phyloP scores from a whole-genome alignment of 2,797 vertebrate species.

The Triplophysa yarkandensis region DNA sequence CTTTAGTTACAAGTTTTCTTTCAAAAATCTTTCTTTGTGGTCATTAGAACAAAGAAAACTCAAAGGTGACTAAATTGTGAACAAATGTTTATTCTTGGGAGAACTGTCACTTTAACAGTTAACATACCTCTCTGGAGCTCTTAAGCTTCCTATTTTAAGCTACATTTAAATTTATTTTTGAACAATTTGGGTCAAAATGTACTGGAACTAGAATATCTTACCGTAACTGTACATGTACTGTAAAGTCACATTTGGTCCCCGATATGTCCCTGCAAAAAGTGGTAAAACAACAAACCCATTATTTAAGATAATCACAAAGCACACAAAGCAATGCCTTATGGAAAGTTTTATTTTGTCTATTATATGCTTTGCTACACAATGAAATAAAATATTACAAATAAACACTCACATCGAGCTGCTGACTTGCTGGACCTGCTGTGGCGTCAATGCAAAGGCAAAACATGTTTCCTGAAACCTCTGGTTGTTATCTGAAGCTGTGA shows the following conservation, averaged over 20 bases:
- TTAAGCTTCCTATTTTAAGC: not conserved
- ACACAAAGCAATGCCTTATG: constrained; percentile 1
- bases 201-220: constrained; percentile 50
- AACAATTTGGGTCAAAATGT: not conserved
- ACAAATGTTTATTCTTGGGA: no score
- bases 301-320: not conserved
- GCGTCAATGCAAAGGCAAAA: constrained; percentile 97
- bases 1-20: no score
- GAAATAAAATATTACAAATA: not conserved
- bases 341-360: not conserved
- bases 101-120: no score
- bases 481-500: constrained; percentile 93
- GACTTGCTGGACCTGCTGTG: constrained; percentile 98
- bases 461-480: constrained; percentile 99
- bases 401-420: constrained; percentile 96
- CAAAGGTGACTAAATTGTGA: no score
- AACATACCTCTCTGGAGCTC: not conserved
- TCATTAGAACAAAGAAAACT: no score
- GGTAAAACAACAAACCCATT: not conserved
- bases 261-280: constrained; percentile 91
- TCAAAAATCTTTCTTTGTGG: no score
- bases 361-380: not conserved
- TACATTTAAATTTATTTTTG: not conserved
- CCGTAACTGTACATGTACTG: constrained; percentile 98
- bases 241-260: constrained; percentile 99